Conservation (phyloP, 1,140 invertebrate genomes). For the Micrasema minimum region DNA sequence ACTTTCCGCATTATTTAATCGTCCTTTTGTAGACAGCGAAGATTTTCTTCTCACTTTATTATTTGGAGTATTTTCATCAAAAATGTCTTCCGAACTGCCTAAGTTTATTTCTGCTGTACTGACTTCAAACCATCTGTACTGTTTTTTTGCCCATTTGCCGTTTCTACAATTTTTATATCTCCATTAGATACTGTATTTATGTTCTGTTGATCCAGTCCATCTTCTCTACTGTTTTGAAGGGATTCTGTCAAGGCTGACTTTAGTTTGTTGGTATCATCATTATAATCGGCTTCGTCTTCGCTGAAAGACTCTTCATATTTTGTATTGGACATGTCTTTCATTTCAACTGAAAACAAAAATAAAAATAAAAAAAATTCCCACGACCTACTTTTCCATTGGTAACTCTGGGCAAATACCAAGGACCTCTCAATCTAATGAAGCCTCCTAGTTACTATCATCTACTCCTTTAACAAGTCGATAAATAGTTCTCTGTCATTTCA, state of each 20-base stretch:
- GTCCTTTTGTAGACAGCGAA: background rate
- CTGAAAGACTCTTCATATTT: constrained; percentile 42
- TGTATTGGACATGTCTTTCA: constrained; percentile 29
- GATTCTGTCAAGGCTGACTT: constrained; percentile 22
- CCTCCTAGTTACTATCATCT: too few species aligned
- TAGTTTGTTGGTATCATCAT: constrained; percentile 25
- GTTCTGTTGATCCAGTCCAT: constrained; percentile 6
- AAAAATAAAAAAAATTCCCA: too few species aligned
- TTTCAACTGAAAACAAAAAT: constrained; percentile 45
- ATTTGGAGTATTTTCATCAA: constrained; percentile 33
- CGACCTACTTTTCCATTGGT: too few species aligned
- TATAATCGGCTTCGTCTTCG: constrained; percentile 49
- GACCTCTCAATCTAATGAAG: too few species aligned
- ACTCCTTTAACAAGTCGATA: too few species aligned
- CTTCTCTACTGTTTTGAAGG: constrained; percentile 12
- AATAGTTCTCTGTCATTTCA: too few species aligned
- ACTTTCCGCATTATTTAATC: background rate
- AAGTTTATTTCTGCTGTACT: constrained; percentile 45
- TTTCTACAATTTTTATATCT: background rate
- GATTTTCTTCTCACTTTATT: background rate
- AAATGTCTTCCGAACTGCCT: constrained; percentile 46
- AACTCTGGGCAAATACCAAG: too few species aligned
- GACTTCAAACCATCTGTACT: constrained; percentile 46
- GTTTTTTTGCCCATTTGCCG: constrained; percentile 5
- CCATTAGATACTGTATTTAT: constrained; percentile 11